Evolutionary conservation across 2,113 vertebrate species (phyloP).

Genomic region (Cochlearius cochlearius): DNA sequence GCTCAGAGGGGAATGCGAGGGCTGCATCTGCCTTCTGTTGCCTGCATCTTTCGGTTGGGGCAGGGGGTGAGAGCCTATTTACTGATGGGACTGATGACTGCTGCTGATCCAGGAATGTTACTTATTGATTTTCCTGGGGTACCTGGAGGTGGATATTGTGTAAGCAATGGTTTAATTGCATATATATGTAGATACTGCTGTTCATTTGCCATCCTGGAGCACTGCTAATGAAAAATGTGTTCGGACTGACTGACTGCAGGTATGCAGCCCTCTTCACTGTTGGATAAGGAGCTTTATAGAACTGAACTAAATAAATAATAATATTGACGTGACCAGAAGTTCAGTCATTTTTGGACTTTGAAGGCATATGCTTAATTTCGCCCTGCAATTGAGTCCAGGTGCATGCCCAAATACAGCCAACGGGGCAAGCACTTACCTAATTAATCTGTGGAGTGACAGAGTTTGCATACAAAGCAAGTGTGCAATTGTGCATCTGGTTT

Average conservation of each 20-base stretch:
- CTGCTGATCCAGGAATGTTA: not conserved
- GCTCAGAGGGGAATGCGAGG: not conserved
- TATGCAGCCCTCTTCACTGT: not conserved
- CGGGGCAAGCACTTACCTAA: not conserved
- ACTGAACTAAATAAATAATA: not conserved
- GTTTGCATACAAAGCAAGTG: not conserved
- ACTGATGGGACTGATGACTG: not conserved
- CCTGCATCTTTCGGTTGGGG: not conserved
- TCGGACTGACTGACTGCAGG: not conserved
- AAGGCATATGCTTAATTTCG: not conserved
- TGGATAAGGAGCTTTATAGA: not conserved
- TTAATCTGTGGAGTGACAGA: not conserved
- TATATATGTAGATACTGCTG: not conserved
- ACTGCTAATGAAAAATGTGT: not conserved
- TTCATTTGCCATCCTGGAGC: not conserved
- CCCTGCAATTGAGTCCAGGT: not conserved
- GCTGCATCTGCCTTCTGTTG: not conserved
- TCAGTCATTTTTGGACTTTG: not conserved
- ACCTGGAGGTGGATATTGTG: not conserved
- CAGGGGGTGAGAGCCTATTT: not conserved
- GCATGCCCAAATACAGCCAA: not conserved
- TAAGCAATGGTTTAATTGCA: slow-evolving; percentile 8
- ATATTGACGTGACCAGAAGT: not conserved
- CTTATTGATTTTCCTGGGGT: not conserved
- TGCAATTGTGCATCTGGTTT: not conserved